Base-by-base conservation (phyloP, 2,113 vertebrate genomes). In the Dromiciops gliroides region DNA sequence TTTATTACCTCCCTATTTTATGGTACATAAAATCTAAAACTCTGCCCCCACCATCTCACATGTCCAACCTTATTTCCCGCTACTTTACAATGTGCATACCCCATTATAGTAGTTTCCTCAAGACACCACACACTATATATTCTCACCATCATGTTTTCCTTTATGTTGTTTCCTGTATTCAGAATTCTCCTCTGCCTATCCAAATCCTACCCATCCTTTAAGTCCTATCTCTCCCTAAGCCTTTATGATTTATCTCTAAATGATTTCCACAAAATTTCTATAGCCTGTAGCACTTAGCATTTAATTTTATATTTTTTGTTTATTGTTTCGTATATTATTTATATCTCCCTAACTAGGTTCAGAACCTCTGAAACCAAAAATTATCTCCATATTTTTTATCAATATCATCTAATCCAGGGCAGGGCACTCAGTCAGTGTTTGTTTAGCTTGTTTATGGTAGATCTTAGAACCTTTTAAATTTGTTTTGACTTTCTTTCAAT, bases 331-430 rank as follows among this genome's bases (percentile, higher is more conserved):
- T 56, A 28, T 60, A 11, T 31, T 60, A 28, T 60, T 31, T 2
- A 22, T 51, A 51, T 51, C 31, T 67, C 28, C 56, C 56, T 67
- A 67, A 31, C 14, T 67, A 67, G 60, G n/a, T n/a, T 67, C n/a
- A 19, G 12, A 75, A 37, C 3, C 37, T 75, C 14, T n/a, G 37
- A 75, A 48, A 48, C 53, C 37, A 50, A 44, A 91, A 23, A 44
- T 37, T 92, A 1, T 75, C 16, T 92, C 94, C 94, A n/a, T 89
- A 75, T 89, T n/a, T 51, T 50, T 60, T 67, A 88, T 92, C 51
- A 53, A 48, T 48, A 51, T 1, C 1, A 48, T 23, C 83, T 75
- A 44, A 44, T 83, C 16, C 23, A 83, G 0, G 24, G 11, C 50
- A 37, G 60, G 75, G 2, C 31, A 50, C 24, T 94, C 96, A 51